A percentile compares a stretch with the other conserved stretches of the same genome.
Conservation (phyloP, 2,113 vertebrate species). For the Marmota flaviventris region DNA sequence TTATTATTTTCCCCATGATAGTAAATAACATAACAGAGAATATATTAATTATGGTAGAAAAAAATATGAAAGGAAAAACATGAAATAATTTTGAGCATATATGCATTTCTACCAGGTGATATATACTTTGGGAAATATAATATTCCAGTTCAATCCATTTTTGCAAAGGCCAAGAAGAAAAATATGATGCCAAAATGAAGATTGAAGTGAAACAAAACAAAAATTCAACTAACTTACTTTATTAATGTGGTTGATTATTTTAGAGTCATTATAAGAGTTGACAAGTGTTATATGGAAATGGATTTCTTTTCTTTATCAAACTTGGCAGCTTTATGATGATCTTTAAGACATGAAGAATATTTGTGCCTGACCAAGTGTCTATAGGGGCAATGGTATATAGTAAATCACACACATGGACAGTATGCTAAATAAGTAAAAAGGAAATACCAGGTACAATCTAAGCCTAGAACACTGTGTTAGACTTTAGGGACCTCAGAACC, state of each 20-base stretch:
- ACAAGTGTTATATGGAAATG: neutral
- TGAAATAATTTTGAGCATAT: conserved; percentile 46
- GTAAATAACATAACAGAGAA: neutral
- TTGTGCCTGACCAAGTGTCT: neutral
- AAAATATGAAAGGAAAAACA: conserved; percentile 16
- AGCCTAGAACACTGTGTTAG: conserved; percentile 20
- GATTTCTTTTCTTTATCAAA: conserved; percentile 15
- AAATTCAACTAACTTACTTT: neutral
- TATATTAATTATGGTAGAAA: neutral
- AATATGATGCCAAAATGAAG: conserved; percentile 45
- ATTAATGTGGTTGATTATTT: neutral
- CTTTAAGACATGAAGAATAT: neutral
- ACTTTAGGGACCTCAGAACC: neutral
- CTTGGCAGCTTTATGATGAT: neutral
- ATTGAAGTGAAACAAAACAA: neutral
- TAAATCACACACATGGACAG: neutral
- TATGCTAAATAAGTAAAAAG: conserved; percentile 37
- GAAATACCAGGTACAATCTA: neutral
- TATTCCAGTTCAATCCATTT: neutral
- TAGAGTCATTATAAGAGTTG: neutral
- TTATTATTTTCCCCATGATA: neutral
- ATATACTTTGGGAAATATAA: neutral
- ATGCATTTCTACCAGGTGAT: neutral
- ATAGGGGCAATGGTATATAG: neutral
- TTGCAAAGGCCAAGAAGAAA: conserved; percentile 1